Conservation (phyloP, 2,113 vertebrate species). For the Xenopus laevis region DNA sequence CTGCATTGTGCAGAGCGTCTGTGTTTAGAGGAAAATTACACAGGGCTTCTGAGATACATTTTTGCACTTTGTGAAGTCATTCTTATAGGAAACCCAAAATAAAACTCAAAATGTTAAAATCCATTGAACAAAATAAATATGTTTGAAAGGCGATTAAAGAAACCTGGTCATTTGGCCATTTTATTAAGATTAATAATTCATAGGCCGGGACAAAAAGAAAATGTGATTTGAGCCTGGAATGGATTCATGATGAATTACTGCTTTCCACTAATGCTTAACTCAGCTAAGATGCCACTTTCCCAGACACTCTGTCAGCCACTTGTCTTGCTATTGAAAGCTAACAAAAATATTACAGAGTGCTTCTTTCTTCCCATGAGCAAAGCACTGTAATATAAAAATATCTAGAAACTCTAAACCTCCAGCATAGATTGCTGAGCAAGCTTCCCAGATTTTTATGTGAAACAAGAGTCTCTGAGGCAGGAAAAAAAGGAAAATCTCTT, state of each 20-base stretch:
- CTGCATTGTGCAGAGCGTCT: background rate
- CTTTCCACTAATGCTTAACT: slow-evolving; percentile 22
- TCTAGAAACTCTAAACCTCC: slow-evolving; percentile 29
- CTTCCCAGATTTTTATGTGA: slow-evolving; percentile 3
- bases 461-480: slow-evolving; percentile 1
- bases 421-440: slow-evolving; percentile 36
- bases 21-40: background rate
- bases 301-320: slow-evolving; percentile 5
- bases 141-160: background rate
- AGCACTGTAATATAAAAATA: slow-evolving; percentile 21
- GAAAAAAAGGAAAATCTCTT: slow-evolving; percentile 20
- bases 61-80: background rate
- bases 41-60: background rate
- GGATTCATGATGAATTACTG: slow-evolving; percentile 25
- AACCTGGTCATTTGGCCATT: background rate
- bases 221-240: slow-evolving; percentile 30
- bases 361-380: slow-evolving; percentile 38
- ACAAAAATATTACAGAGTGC: slow-evolving; percentile 29
- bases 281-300: slow-evolving; percentile 18
- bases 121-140: background rate
- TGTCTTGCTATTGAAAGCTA: slow-evolving; percentile 31
- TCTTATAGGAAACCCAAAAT: too few relatives aligned
- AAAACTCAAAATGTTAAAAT: too few relatives aligned
- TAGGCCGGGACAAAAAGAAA: background rate
- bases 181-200: slow-evolving; percentile 22